Evolutionary conservation across 2,797 vertebrate genomes (phyloP).

Genomic region (Bradypus variegatus): DNA sequence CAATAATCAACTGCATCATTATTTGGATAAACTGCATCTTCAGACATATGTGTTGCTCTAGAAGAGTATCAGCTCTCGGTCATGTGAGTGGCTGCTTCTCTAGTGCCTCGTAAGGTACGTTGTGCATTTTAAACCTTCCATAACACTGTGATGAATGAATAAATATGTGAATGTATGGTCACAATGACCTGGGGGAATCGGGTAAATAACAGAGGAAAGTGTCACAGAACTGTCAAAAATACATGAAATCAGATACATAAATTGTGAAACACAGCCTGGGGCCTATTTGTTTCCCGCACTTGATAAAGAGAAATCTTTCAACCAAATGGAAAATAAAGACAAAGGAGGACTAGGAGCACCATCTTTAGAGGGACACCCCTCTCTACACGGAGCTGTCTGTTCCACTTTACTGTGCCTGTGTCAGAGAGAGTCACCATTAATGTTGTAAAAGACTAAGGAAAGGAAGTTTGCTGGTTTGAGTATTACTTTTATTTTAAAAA

Average conservation of each 20-base stretch:
- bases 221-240: not conserved
- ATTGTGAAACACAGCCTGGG: constrained; percentile 4
- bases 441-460: not conserved
- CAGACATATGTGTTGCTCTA: not conserved
- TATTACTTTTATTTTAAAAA: not conserved
- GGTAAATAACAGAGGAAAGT: not conserved
- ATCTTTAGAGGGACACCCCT: not conserved
- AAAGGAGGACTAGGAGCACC: not conserved
- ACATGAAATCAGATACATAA: not conserved
- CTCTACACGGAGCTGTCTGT: not conserved
- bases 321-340: constrained; percentile 4
- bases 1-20: not conserved
- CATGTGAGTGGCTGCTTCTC: not conserved
- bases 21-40: constrained; percentile 14
- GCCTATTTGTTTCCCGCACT: constrained; percentile 28
- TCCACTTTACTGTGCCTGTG: not conserved
- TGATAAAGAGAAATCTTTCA: constrained; percentile 25
- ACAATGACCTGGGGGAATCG: not conserved
- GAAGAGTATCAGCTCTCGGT: not conserved
- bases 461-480: not conserved
- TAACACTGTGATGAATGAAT: not conserved
- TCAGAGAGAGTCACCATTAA: not conserved
- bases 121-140: not conserved
- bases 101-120: not conserved
- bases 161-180: not conserved